Percentiles rank a stretch among this genome's conserved stretches.
These are phyloP conservation scores for Lasaia peninsularis DNA, from an alignment of 1,140 invertebrate species.

Conservation along the genomic window DNA sequence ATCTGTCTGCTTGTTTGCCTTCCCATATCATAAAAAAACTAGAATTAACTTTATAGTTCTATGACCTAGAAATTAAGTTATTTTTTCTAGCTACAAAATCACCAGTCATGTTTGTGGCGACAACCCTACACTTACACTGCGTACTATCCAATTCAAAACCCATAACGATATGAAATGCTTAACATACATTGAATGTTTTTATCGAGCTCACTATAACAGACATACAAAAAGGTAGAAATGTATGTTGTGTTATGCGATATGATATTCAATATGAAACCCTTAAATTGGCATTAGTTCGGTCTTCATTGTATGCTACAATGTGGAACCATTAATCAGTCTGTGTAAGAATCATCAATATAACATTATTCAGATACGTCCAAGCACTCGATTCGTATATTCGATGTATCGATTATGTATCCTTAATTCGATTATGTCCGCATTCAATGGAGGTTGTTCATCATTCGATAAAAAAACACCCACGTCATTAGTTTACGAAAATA, in stretches of 20 bases:
- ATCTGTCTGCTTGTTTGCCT: no score
- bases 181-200: slow-evolving; percentile 31
- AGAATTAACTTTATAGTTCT: slow-evolving; percentile 27
- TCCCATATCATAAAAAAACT: no score
- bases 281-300: slow-evolving; percentile 37
- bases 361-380: slow-evolving; percentile 70
- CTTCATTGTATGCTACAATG: slow-evolving; percentile 61
- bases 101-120: slow-evolving; percentile 67
- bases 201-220: background rate
- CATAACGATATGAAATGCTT: background rate
- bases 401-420: slow-evolving; percentile 67
- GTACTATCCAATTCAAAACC: slow-evolving; percentile 21
- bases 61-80: no score
- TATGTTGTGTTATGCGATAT: slow-evolving; percentile 17
- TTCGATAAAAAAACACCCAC: slow-evolving; percentile 48
- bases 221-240: slow-evolving; percentile 31
- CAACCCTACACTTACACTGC: slow-evolving; percentile 53
- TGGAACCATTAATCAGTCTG: slow-evolving; percentile 72
- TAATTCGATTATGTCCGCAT: slow-evolving; percentile 68
- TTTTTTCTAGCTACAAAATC: slow-evolving; percentile 42
- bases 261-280: slow-evolving; percentile 27
- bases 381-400: slow-evolving; percentile 64
- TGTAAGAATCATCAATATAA: slow-evolving; percentile 72
- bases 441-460: slow-evolving; percentile 57
- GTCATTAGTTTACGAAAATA: slow-evolving; percentile 44